Percentiles rank a stretch among this genome's conserved stretches.
Conservation (phyloP, 2,888 invertebrate genomes). For the Drosophila nigritarsus region DNA sequence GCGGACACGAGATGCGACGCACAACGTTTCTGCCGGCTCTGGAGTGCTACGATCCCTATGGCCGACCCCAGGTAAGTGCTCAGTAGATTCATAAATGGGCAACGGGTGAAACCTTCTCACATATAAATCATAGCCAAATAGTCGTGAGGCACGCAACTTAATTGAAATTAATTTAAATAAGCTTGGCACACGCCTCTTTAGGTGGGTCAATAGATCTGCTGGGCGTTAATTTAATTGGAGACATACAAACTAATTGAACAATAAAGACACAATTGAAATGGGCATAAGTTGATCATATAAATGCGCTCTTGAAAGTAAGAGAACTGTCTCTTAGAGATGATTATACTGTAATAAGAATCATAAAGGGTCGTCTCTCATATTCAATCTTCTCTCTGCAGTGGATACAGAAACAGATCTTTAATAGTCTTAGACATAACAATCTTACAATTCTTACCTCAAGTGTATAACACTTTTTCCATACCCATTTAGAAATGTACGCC, state of each 20-base stretch:
- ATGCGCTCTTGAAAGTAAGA: neutral
- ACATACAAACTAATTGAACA: slow-evolving; percentile 67
- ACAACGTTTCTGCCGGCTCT: slow-evolving; percentile 84
- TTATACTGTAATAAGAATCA: neutral
- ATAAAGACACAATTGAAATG: slow-evolving; percentile 34
- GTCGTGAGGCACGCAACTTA: slow-evolving; percentile 41
- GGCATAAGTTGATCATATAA: slow-evolving; percentile 1
- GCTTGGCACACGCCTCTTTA: slow-evolving; percentile 13
- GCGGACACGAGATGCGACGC: slow-evolving; percentile 69
- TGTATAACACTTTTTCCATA: neutral
- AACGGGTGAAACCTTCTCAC: neutral
- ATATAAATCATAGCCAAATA: slow-evolving; percentile 27
- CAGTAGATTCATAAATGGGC: neutral
- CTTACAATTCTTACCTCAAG: neutral
- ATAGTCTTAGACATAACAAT: neutral
- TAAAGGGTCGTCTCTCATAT: neutral
- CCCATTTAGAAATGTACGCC: slow-evolving; percentile 94
- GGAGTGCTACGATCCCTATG: slow-evolving; percentile 87
- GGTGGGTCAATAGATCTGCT: slow-evolving; percentile 37
- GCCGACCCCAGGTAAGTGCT: slow-evolving; percentile 86
- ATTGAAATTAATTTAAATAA: slow-evolving; percentile 56
- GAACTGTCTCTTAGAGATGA: neutral
- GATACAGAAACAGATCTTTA: neutral
- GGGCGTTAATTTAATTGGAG: slow-evolving; percentile 54
- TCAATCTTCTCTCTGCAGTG: neutral